Conservation (phyloP, 2,113 vertebrate genomes). For the Pica pica region DNA sequence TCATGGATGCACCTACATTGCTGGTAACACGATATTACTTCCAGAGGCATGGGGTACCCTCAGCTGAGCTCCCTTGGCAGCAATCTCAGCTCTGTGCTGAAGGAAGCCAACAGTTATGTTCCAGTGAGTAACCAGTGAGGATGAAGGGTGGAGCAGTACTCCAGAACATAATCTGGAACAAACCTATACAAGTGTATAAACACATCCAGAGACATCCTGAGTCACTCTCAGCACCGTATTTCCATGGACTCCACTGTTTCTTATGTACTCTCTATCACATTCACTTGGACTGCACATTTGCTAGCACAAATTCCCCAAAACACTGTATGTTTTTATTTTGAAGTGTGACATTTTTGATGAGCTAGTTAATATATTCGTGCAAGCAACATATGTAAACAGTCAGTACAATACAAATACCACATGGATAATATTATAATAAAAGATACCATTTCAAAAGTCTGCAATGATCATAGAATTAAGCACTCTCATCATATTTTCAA, state of each 20-base stretch:
- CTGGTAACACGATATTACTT: background rate
- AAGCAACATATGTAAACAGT: background rate
- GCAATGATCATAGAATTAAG: background rate
- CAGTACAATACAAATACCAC: background rate
- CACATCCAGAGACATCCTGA: background rate
- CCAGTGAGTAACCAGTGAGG: background rate
- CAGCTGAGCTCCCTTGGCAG: background rate
- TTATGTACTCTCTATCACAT: fast-evolving
- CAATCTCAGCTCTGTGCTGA: background rate
- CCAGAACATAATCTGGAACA: background rate
- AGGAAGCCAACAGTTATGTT: background rate
- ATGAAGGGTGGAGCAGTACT: background rate
- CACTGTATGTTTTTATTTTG: background rate
- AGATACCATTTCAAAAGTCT: background rate
- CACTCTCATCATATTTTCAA: background rate
- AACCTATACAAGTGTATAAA: background rate
- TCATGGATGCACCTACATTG: background rate
- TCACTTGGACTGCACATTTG: background rate
- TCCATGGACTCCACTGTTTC: background rate
- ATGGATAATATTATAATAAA: background rate
- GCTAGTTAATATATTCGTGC: background rate
- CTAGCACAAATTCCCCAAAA: background rate
- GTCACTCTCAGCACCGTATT: background rate
- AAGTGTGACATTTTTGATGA: background rate
- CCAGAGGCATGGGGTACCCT: background rate